Base-by-base conservation (phyloP, 2,888 invertebrate species). In the Antitype chi region DNA sequence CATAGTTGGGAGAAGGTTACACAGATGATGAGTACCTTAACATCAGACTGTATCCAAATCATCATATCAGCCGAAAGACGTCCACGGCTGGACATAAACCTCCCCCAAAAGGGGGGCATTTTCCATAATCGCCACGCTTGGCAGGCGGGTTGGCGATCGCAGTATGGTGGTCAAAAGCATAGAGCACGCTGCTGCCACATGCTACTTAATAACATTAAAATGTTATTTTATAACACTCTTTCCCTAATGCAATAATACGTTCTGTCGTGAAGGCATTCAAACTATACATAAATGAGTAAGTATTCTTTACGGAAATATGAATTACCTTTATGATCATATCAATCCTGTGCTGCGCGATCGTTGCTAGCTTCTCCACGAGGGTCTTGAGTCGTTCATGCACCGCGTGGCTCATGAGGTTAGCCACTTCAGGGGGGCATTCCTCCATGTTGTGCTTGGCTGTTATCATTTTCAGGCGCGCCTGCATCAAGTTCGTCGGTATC, bases 341-440 rank as follows among this genome's bases (percentile, higher is more conserved):
- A 94, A 99, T 98, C 92, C 99, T 97, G 96, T 99, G 99, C 94
- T 99, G 99, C 3, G 99, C 99, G 92, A 99, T 98, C 88, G 98
- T 98, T 70, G 99, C 98, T 88, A 99, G 97, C 95, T 99, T 99
- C 96, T 99, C 99, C 68, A 99, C 97, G 86, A 99, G 95, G 94
- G 98, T 98, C 95, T 99, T 98, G 85, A 99, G 97, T 88, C 99
- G 97, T 94, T 99, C 99, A 94, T 99, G 99, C 38, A 98, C 98
- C 13, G 99, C 99, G 95, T 99, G 99, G 70, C 99, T 99, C 90
- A 99, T 97, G 78, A 99, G 97, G 32, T 98, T 98, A 2, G 98
- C 98, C n/a, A 99, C 98, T 89, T 99, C 99, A 55, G 97, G 95
- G 82, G 98, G 97, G 0, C 99, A 98, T 91, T 99, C 99, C 57